phyloP scores from a whole-genome alignment of 2,797 vertebrate species.

The Pogoniulus pusillus region DNA sequence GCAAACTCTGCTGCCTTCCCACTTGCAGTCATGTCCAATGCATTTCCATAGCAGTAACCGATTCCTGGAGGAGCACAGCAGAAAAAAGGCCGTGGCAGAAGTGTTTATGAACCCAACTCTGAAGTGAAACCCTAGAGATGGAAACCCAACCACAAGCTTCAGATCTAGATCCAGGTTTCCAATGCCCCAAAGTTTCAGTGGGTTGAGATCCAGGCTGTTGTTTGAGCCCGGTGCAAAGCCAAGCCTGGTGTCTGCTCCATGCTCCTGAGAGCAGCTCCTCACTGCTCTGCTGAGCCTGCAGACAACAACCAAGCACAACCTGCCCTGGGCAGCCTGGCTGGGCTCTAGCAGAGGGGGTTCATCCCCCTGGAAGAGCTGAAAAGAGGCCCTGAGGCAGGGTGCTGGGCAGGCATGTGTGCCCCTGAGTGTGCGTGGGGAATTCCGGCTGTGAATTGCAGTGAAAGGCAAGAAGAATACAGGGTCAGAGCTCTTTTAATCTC shows the following conservation, averaged over 20 bases:
- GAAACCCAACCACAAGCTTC: slow-evolving; percentile 14
- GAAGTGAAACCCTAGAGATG: neutral
- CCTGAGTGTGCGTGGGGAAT: fast-evolving
- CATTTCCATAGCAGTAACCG: slow-evolving; percentile 9
- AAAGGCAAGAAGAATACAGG: slow-evolving; percentile 38
- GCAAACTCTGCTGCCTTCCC: neutral
- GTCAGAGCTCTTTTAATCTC: slow-evolving; percentile 53
- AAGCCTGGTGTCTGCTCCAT: neutral
- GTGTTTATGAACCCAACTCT: slow-evolving; percentile 38
- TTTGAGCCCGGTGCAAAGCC: slow-evolving; percentile 7
- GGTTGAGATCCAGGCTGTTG: slow-evolving; percentile 31
- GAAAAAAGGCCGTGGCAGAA: slow-evolving; percentile 8
- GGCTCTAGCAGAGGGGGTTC: neutral
- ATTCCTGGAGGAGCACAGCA: neutral
- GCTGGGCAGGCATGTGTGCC: neutral
- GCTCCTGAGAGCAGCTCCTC: neutral
- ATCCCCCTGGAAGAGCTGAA: neutral
- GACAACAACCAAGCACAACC: neutral
- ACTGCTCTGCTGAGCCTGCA: neutral
- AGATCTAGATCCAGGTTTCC: slow-evolving; percentile 33
- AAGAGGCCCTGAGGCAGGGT: neutral
- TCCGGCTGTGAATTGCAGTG: neutral
- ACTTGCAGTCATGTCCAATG: neutral
- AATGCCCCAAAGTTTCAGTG: neutral
- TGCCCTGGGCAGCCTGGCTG: slow-evolving; percentile 7